A percentile compares a stretch with the other conserved stretches of the same genome.
phyloP scores from a whole-genome alignment of 1,140 invertebrate genomes.

The Pseudomyrmex flavicornis region DNA sequence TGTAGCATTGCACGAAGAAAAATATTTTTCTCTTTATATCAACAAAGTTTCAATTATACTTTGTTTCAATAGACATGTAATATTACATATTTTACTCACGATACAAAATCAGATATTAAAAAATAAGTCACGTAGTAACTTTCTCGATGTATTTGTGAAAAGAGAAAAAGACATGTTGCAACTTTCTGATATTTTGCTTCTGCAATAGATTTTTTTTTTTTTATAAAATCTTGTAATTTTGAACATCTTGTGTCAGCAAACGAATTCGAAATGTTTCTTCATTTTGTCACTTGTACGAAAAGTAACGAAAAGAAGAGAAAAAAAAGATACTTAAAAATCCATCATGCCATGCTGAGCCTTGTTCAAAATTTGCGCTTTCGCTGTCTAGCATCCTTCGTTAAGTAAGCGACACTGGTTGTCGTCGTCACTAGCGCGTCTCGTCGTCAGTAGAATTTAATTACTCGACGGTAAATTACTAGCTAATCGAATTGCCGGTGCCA shows the following conservation, averaged over 20 bases:
- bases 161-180: slow-evolving; percentile 2
- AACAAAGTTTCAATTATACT: no score
- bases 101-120: background rate
- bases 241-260: slow-evolving; percentile 23
- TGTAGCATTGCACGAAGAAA: background rate
- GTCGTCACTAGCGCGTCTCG: background rate
- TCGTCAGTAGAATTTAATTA: slow-evolving; percentile 70
- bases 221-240: background rate
- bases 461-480: slow-evolving; percentile 67
- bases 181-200: background rate
- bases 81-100: slow-evolving; percentile 14
- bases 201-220: background rate
- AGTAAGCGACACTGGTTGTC: slow-evolving; percentile 51
- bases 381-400: slow-evolving; percentile 28
- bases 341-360: background rate
- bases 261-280: slow-evolving; percentile 16
- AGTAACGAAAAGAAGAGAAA: background rate
- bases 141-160: background rate
- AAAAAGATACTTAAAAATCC: background rate
- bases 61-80: background rate
- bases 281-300: background rate
- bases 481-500: slow-evolving; percentile 63
- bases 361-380: slow-evolving; percentile 29
- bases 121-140: slow-evolving; percentile 1
- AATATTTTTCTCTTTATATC: background rate